phyloP scores from a whole-genome alignment of 2,113 vertebrate genomes.

The Callaeas wilsoni region DNA sequence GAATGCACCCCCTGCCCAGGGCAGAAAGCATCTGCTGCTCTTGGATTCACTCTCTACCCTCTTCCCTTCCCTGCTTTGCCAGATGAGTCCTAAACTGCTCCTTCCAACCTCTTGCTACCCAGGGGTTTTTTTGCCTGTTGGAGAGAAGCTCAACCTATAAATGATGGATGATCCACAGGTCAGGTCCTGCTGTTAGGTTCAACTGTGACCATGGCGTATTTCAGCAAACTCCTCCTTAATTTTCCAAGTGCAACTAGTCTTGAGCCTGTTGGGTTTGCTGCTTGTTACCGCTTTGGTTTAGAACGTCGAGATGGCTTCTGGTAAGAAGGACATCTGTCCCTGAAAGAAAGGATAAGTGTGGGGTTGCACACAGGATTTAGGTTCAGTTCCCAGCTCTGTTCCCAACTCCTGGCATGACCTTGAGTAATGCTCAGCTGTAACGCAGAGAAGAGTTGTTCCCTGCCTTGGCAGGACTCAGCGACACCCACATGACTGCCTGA shows the following conservation, averaged over 20 bases:
- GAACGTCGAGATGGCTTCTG: not conserved
- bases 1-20: not conserved
- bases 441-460: not conserved
- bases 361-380: not conserved
- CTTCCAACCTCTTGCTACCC: not conserved
- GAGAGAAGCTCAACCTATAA: not conserved
- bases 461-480: not conserved
- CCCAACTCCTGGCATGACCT: not conserved
- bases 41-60: not conserved
- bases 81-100: not conserved
- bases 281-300: not conserved
- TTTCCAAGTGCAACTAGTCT: not conserved
- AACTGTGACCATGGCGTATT: accelerated
- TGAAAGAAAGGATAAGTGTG: not conserved
- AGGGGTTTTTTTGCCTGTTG: not conserved
- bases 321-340: not conserved
- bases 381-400: not conserved
- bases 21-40: not conserved
- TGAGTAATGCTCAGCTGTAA: not conserved
- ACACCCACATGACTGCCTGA: not conserved
- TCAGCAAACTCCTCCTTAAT: not conserved
- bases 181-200: not conserved
- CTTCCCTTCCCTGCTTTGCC: not conserved
- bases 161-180: not conserved
- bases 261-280: not conserved